A percentile compares a stretch with the other conserved stretches of the same genome.
Evolutionary conservation across 2,888 invertebrate genomes (phyloP).

Genomic region (Hanleya hanleyi): DNA sequence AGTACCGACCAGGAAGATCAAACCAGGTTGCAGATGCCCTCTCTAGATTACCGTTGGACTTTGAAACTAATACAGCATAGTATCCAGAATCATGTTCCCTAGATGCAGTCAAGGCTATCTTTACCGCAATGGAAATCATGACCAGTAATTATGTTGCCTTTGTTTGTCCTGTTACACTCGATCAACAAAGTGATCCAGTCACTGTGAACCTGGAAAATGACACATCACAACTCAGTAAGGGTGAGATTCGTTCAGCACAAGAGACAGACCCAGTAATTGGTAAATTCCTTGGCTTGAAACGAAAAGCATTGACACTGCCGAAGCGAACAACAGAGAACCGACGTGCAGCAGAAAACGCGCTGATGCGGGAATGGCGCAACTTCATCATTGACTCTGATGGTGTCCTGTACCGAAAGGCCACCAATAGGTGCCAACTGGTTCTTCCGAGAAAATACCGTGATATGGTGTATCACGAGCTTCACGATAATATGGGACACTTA

Average conservation of each 20-base stretch:
- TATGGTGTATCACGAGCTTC: slow-evolving; percentile 1
- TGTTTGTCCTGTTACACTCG: not conserved
- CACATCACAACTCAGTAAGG: no score
- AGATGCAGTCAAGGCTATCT: not conserved
- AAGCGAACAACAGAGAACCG: no score
- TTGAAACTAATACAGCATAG: no score
- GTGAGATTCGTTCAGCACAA: no score
- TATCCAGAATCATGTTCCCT: not conserved
- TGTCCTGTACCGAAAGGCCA: not conserved
- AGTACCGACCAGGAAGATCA: slow-evolving; percentile 8
- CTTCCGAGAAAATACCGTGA: not conserved
- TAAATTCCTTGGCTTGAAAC: no score
- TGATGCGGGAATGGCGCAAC: not conserved
- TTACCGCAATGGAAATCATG: not conserved
- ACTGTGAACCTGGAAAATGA: no score
- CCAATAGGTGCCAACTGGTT: not conserved
- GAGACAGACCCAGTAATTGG: no score
- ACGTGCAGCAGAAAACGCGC: no score
- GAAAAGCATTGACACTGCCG: no score
- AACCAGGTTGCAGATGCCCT: slow-evolving; percentile 24
- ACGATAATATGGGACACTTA: slow-evolving; percentile 8
- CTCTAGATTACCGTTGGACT: slow-evolving; percentile 11
- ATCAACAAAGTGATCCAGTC: no score
- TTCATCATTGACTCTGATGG: not conserved
- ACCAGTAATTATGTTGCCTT: not conserved